Percentiles rank a stretch among this genome's conserved stretches.
Conservation (phyloP, 2,113 vertebrate species). For the Trematomus loennbergii region DNA sequence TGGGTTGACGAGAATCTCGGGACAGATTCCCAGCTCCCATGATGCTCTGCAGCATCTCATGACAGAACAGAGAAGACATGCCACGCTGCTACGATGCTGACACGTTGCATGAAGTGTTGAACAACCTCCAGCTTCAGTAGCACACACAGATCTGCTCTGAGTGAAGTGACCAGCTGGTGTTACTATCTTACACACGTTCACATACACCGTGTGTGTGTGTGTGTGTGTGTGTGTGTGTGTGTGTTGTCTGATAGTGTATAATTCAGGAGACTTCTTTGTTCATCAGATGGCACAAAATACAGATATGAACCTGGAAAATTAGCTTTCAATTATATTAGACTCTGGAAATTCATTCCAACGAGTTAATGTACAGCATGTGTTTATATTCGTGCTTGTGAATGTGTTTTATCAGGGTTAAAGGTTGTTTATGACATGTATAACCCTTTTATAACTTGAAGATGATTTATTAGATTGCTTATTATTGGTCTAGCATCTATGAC, state of each 20-base stretch:
- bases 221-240: slow-evolving; percentile 19
- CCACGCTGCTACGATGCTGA: slow-evolving; percentile 2
- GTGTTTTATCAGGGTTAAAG: background rate
- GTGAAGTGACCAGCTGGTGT: slow-evolving; percentile 35
- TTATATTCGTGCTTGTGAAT: background rate
- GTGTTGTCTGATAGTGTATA: background rate
- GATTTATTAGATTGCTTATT: background rate
- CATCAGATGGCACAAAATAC: too few species aligned
- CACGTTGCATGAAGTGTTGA: background rate
- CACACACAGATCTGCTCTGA: background rate
- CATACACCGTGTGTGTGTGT: slow-evolving; percentile 23
- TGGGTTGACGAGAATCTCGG: slow-evolving; percentile 28
- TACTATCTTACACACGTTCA: slow-evolving; percentile 6
- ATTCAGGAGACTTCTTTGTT: too few species aligned
- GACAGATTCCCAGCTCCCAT: slow-evolving; percentile 37
- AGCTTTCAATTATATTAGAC: too few species aligned
- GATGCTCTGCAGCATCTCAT: slow-evolving; percentile 41
- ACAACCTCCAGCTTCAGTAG: slow-evolving; percentile 19
- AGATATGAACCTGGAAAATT: too few species aligned
- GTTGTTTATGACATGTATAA: background rate
- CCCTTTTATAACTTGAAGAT: background rate
- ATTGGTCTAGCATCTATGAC: background rate
- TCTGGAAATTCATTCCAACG: too few species aligned
- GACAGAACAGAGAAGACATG: slow-evolving; percentile 31
- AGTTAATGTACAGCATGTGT: too few species aligned